Base-by-base conservation (phyloP, 2,113 vertebrate species). In the Octodon degus region DNA sequence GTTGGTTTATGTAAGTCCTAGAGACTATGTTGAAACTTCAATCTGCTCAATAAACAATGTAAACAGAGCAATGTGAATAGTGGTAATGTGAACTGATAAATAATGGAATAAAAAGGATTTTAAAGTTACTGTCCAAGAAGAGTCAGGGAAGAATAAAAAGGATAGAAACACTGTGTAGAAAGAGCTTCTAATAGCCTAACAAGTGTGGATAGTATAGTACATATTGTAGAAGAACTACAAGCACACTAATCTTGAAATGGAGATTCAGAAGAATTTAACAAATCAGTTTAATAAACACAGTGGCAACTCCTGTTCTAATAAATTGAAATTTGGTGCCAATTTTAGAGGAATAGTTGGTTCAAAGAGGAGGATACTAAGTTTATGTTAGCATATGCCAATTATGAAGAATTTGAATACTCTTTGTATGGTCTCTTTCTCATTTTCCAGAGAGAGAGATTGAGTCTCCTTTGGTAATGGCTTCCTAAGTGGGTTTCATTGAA, bases 211-310 rank as follows among this genome's bases (percentile, higher is more conserved):
- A 84, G 50, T 72, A 70, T 17, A 87, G 53, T 43, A 83, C 53
- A 74, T 50, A 62, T 20, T 65, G 12, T 62, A 55, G n/a, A 25
- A 94, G 60, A 16, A 65, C 92, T 88, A 81, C 62, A 82, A 96
- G 53, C 2, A 63, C 22, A 84, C 3, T 88, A 74, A 70, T 88
- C 47, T 53, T 68, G 22, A 84, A 84, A 92, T n/a, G 20, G 40
- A 11, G 10, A 68, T 95, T 84, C 50, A 85, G 30, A 77, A 91
- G 81, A 94, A 92, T 63, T 96, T 86, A 87, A 53, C 37, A 88
- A 63, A 11, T 84, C 14, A 53, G 60, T 95, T 76, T 86, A 82
- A 63, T 50, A 14, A 58, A 91, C 30, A 53, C 47, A 53, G 27
- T 20, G 30, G 30, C 47, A 25, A 32, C 47, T 4, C 27, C 53